These are phyloP conservation scores for Lepus townsendii DNA, from an alignment of 2,797 vertebrate genomes.

Conservation along the genomic window DNA sequence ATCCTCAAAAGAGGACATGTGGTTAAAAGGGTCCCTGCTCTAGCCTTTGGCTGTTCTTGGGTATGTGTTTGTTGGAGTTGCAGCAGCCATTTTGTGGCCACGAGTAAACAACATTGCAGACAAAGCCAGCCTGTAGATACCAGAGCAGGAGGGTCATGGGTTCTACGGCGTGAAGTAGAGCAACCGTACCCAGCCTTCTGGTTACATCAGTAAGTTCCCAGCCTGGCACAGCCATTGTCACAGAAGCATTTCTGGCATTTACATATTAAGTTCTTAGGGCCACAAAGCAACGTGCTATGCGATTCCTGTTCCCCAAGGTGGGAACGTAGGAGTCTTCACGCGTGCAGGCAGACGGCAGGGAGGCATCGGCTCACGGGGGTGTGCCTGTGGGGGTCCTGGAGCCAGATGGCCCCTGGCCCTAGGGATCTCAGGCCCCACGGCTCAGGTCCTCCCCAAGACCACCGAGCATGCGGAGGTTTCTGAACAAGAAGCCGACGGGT, in stretches of 20 bases:
- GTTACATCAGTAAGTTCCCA: not conserved
- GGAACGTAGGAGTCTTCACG: not conserved
- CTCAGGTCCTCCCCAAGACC: not conserved
- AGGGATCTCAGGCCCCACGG: not conserved
- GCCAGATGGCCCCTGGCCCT: not conserved
- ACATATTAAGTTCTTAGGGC: not conserved
- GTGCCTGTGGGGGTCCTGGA: not conserved
- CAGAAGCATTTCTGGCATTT: not conserved
- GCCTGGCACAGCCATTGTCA: not conserved
- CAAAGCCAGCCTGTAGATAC: not conserved
- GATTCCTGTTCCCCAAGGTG: not conserved
- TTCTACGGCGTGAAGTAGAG: not conserved
- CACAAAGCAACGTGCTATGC: not conserved
- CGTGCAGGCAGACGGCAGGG: rapidly evolving
- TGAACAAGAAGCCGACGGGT: not conserved
- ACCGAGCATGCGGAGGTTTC: not conserved
- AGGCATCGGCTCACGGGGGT: not conserved
- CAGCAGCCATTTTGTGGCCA: not conserved
- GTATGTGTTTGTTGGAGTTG: not conserved
- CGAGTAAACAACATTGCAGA: not conserved
- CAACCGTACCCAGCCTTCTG: not conserved
- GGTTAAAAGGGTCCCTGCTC: not conserved
- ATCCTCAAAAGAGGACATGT: not conserved
- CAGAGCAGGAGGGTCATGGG: not conserved
- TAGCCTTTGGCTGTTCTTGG: not conserved